Conservation (phyloP, 64 coral and sea anemone species). For the Pocillopora damicornis region DNA sequence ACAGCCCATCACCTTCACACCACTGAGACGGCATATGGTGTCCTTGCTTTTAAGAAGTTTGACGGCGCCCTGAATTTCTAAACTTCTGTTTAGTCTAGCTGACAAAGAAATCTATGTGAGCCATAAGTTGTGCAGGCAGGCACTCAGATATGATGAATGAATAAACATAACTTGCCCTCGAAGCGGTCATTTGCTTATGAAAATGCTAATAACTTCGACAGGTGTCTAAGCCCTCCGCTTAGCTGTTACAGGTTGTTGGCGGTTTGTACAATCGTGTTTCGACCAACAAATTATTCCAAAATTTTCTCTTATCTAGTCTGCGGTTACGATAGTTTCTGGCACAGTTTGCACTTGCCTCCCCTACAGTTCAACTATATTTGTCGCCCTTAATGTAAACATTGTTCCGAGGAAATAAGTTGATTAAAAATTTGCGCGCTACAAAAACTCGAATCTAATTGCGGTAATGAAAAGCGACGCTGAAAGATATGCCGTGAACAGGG, state of each 20-base stretch:
- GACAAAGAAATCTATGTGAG: background rate
- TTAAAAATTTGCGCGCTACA: background rate
- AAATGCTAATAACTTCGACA: slow-evolving; percentile 24
- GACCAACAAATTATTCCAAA: background rate
- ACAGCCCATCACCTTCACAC: background rate
- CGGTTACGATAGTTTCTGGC: background rate
- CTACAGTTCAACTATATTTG: background rate
- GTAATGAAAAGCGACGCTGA: background rate
- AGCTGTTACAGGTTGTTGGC: slow-evolving; percentile 2
- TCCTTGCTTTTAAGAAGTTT: background rate
- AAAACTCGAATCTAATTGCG: background rate
- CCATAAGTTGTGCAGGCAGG: slow-evolving; percentile 11
- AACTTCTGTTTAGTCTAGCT: background rate
- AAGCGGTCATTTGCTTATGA: slow-evolving; percentile 12
- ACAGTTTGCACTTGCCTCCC: background rate
- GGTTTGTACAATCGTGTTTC: background rate
- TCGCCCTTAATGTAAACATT: background rate
- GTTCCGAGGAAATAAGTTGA: background rate
- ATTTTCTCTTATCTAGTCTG: background rate
- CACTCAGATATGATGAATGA: background rate
- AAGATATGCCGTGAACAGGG: background rate
- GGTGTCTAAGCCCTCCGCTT: background rate
- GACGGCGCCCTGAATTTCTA: slow-evolving; percentile 6
- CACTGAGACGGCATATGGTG: background rate
- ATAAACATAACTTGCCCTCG: slow-evolving; percentile 13